Evolutionary conservation across 2,797 vertebrate species (phyloP).

Genomic region (Rhinichthys osculus): DNA sequence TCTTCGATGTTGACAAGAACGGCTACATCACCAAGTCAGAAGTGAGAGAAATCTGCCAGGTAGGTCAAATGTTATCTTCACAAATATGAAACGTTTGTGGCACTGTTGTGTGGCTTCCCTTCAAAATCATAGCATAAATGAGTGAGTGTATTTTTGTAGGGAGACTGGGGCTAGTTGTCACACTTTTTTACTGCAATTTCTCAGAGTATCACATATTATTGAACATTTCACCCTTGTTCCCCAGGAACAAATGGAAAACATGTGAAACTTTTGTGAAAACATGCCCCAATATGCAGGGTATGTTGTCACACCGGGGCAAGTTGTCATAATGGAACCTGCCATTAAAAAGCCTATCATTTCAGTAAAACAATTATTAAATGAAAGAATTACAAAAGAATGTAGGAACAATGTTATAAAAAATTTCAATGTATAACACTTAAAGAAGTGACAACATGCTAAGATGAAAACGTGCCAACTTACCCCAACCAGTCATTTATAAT

Average conservation of each 20-base stretch:
- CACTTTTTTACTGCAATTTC: background rate
- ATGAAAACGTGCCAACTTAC: background rate
- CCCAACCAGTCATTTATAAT: background rate
- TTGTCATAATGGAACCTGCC: background rate
- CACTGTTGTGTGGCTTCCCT: background rate
- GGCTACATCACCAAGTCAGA: slow-evolving; percentile 85
- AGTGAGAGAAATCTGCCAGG: slow-evolving; percentile 83
- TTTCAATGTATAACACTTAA: background rate
- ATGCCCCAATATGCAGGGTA: background rate
- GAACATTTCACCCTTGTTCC: background rate
- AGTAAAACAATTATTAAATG: background rate
- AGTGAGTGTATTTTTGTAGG: background rate
- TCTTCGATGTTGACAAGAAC: slow-evolving; percentile 85
- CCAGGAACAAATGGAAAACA: background rate
- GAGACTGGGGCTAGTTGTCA: background rate
- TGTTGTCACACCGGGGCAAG: background rate
- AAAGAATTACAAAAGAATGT: background rate
- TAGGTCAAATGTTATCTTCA: slow-evolving; percentile 62
- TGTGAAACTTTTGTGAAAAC: background rate
- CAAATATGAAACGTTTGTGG: background rate
- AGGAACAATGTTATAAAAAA: background rate
- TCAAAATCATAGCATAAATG: background rate
- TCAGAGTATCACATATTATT: background rate
- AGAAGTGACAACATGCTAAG: background rate
- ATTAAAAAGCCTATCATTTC: background rate